Conservation (phyloP, 2,113 vertebrate species). For the Corvus moneduloides region DNA sequence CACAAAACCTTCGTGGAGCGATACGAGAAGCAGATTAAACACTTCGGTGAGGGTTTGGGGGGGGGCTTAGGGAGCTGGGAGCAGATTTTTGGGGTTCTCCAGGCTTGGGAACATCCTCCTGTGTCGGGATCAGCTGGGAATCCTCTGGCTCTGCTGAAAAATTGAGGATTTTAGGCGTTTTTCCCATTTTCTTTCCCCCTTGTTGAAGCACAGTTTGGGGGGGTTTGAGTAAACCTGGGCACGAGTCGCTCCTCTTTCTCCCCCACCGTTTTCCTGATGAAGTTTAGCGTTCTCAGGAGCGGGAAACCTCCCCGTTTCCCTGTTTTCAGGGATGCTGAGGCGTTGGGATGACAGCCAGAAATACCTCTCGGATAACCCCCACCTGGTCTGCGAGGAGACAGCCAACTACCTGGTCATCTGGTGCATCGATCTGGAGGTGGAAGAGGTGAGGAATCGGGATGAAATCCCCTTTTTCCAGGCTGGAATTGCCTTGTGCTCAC, state of each 20-base stretch:
- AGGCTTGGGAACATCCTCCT: rapidly evolving
- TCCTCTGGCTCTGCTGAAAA: rapidly evolving
- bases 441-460: constrained; percentile 75
- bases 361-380: constrained; percentile 86
- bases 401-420: constrained; percentile 96
- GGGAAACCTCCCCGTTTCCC: no score
- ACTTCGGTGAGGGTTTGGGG: constrained; percentile 78
- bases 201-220: neutral
- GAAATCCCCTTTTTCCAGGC: neutral
- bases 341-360: constrained; percentile 98
- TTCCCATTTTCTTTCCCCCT: neutral
- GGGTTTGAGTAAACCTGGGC: neutral
- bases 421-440: constrained; percentile 95
- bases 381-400: constrained; percentile 92
- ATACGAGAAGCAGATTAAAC: constrained; percentile 82
- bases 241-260: neutral
- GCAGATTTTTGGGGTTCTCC: no score
- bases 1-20: constrained; percentile 90
- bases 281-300: neutral
- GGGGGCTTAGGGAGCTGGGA: constrained; percentile 38
- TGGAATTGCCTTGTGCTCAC: rapidly evolving
- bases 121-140: rapidly evolving
- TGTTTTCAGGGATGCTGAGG: constrained; percentile 84
- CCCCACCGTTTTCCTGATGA: rapidly evolving
- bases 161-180: rapidly evolving